Percentiles rank a stretch among this genome's conserved stretches.
These are phyloP conservation scores for Myotis findleyi DNA, from an alignment of 2,797 vertebrate species.

Conservation along the genomic window DNA sequence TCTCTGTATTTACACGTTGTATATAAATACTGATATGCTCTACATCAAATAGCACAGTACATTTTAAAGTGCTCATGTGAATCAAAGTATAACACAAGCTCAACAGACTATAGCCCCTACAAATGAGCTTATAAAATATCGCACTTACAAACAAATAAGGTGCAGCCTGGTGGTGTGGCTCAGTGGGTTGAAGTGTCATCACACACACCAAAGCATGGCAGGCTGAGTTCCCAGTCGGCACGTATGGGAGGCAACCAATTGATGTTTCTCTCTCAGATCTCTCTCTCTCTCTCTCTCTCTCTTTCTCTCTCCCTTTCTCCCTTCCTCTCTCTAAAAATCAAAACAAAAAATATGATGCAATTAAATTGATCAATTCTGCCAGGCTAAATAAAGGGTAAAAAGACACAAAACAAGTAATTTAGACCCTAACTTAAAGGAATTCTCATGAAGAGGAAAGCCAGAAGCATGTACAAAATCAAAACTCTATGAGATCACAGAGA, in stretches of 20 bases:
- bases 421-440: constrained; percentile 34
- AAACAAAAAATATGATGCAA: background rate
- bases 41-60: background rate
- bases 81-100: constrained; percentile 28
- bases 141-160: constrained; percentile 5
- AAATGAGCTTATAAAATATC: constrained; percentile 40
- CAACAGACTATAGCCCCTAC: background rate
- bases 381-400: constrained; percentile 45
- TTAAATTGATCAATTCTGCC: constrained; percentile 53
- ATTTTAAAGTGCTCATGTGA: background rate
- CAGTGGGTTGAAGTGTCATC: background rate
- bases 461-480: constrained; percentile 45
- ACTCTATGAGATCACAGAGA: constrained; percentile 40
- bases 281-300: background rate
- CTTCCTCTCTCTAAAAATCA: background rate
- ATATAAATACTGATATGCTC: background rate
- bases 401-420: constrained; percentile 33
- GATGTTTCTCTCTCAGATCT: background rate
- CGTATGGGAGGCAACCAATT: background rate
- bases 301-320: background rate
- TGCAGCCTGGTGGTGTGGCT: background rate
- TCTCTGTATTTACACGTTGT: constrained; percentile 9
- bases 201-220: background rate
- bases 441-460: background rate
- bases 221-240: background rate